Conservation (phyloP, 2,113 vertebrate species). For the Nerophis ophidion region DNA sequence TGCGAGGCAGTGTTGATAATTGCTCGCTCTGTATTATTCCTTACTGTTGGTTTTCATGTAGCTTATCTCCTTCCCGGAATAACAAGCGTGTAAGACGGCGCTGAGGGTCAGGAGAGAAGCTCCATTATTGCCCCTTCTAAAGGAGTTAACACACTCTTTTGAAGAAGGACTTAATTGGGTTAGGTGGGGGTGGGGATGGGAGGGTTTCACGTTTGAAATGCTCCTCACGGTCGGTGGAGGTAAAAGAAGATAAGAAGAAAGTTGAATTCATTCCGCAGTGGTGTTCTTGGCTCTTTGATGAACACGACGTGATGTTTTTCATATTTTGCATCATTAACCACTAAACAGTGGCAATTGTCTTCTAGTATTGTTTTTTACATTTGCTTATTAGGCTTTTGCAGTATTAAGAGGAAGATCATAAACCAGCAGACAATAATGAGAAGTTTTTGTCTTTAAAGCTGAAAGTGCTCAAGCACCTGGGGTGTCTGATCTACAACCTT, state of each 20-base stretch:
- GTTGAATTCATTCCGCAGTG: constrained; percentile 67
- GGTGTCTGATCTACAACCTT: neutral
- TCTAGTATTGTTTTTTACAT: neutral
- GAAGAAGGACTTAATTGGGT: constrained; percentile 64
- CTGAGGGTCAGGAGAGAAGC: constrained; percentile 26
- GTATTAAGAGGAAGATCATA: neutral
- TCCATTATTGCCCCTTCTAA: constrained; percentile 46
- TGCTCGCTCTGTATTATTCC: constrained; percentile 5
- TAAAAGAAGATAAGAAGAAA: constrained; percentile 53
- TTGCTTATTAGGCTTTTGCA: neutral
- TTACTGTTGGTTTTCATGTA: constrained; percentile 14
- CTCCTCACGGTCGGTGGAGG: constrained; percentile 46
- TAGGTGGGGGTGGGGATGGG: constrained; percentile 9
- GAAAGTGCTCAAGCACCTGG: neutral
- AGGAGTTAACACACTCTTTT: constrained; percentile 59
- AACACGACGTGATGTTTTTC: constrained; percentile 42
- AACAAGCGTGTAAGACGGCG: constrained; percentile 13
- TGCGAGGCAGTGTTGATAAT: neutral
- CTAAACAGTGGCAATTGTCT: neutral
- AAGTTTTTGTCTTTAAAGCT: neutral
- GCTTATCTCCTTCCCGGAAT: constrained; percentile 2
- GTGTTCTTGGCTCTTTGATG: constrained; percentile 35
- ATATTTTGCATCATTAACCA: constrained; percentile 21
- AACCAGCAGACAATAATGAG: neutral
- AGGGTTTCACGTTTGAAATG: constrained; percentile 44